A percentile compares a stretch with the other conserved stretches of the same genome.
Conservation (phyloP, 2,113 vertebrate genomes). For the Stegostoma tigrinum region DNA sequence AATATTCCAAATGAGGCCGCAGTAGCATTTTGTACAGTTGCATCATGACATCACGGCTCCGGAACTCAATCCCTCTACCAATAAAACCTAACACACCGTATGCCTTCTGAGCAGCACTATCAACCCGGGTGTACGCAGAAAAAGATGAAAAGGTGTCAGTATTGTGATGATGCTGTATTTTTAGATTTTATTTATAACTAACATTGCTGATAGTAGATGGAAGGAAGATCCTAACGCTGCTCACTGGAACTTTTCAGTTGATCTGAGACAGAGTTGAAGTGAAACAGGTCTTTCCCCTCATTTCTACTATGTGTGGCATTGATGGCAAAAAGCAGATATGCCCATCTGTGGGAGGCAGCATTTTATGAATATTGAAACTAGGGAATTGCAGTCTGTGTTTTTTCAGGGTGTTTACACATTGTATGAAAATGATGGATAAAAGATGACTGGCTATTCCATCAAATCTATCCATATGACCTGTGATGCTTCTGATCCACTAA, state of each 20-base stretch:
- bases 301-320: too few relatives aligned
- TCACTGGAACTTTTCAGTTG: neutral
- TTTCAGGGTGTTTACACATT: neutral
- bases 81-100: too few relatives aligned
- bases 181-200: neutral
- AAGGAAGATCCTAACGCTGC: neutral
- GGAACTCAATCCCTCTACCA: too few relatives aligned
- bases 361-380: neutral
- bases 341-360: neutral
- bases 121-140: too few relatives aligned
- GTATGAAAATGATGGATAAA: neutral
- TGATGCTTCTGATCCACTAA: neutral
- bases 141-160: neutral
- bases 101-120: too few relatives aligned
- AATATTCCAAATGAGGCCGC: too few relatives aligned
- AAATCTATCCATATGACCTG: neutral
- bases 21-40: too few relatives aligned
- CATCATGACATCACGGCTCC: too few relatives aligned
- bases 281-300: neutral
- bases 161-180: neutral
- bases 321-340: neutral
- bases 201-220: neutral
- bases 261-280: neutral
- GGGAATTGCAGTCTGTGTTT: neutral
- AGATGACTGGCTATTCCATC: neutral